A percentile compares a stretch with the other conserved stretches of the same genome.
phyloP scores from a whole-genome alignment of 2,797 vertebrate species.

The Muscicapa comitata region DNA sequence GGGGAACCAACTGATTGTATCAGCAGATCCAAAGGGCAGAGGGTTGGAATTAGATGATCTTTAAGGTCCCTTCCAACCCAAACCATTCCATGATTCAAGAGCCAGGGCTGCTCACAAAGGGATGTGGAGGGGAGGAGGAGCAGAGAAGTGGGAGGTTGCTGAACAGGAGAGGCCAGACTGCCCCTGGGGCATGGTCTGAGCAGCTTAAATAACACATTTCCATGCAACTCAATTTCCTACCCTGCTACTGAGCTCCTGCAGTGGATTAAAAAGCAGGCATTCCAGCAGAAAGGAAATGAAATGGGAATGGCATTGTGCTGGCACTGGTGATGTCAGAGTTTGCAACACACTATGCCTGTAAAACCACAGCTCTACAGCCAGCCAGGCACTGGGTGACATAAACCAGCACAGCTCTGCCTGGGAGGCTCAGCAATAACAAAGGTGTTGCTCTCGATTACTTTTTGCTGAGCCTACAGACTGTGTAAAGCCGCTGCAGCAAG shows the following conservation, averaged over 20 bases:
- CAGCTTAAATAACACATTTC: not conserved
- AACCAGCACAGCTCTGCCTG: not conserved
- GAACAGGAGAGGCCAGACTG: not conserved
- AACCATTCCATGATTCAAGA: not conserved
- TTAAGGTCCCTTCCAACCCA: not conserved
- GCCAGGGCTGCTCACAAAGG: not conserved
- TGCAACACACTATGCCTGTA: not conserved
- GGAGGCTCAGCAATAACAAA: not conserved
- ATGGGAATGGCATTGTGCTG: not conserved
- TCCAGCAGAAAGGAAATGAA: not conserved
- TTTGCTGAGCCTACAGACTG: constrained; percentile 38
- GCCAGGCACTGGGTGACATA: not conserved
- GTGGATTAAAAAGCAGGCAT: not conserved
- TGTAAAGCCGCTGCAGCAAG: not conserved
- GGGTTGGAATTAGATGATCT: not conserved
- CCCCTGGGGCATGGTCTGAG: not conserved
- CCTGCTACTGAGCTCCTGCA: not conserved
- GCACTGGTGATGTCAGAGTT: not conserved
- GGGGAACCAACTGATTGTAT: not conserved
- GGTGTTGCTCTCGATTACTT: not conserved
- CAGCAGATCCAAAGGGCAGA: not conserved
- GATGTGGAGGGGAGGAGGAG: not conserved
- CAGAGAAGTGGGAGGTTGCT: not conserved
- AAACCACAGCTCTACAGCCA: not conserved
- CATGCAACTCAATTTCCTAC: not conserved